These are phyloP conservation scores for Pseudopipra pipra DNA, from an alignment of 2,113 vertebrate species.

Conservation along the genomic window DNA sequence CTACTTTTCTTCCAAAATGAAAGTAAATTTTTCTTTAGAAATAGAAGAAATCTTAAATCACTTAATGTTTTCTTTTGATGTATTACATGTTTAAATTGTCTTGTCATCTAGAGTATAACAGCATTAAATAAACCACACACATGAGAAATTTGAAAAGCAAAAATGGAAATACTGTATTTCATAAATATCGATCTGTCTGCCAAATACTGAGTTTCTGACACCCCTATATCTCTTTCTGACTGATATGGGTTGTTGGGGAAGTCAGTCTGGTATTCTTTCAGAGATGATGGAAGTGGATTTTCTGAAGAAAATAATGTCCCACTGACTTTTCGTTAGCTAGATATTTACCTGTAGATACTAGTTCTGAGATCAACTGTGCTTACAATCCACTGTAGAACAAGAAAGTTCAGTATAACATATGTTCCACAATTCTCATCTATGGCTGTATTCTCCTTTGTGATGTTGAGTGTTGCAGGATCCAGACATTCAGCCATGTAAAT, in stretches of 20 bases:
- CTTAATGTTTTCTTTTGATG: neutral
- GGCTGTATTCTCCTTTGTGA: neutral
- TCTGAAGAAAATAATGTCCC: neutral
- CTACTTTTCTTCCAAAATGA: neutral
- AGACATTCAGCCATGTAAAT: neutral
- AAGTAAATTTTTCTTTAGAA: neutral
- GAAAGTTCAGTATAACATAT: neutral
- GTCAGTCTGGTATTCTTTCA: neutral
- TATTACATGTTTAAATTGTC: neutral
- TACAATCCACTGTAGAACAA: neutral
- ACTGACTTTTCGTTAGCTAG: neutral
- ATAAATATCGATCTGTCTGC: neutral
- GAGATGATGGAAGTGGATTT: neutral
- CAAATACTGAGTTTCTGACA: neutral
- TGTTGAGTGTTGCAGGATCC: neutral
- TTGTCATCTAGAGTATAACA: neutral
- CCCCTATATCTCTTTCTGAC: neutral
- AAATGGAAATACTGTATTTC: neutral
- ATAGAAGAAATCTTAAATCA: neutral
- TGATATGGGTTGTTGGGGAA: neutral
- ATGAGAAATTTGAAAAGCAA: neutral
- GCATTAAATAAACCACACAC: neutral
- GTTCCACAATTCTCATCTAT: neutral
- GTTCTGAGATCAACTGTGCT: neutral
- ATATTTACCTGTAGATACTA: neutral